Conservation (phyloP, 2,797 vertebrate species). For the Eulemur albifrons region DNA sequence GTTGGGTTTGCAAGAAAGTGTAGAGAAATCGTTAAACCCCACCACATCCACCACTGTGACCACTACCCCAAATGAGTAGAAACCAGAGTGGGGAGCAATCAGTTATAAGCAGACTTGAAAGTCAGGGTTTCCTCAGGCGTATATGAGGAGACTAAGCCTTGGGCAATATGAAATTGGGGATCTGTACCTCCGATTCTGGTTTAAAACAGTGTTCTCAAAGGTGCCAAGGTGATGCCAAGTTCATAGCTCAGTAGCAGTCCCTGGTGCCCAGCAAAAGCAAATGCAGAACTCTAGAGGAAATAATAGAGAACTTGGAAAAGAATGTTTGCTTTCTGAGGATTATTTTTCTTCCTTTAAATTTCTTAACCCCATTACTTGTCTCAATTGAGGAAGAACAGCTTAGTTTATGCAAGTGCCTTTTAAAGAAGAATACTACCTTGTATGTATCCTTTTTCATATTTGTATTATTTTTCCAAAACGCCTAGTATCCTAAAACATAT, state of each 20-base stretch:
- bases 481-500: neutral
- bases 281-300: neutral
- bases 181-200: neutral
- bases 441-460: neutral
- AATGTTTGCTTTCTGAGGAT: neutral
- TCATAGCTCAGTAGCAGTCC: neutral
- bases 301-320: neutral
- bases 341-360: neutral
- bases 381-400: neutral
- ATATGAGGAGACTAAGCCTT: neutral
- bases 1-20: neutral
- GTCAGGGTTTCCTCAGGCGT: rapidly evolving
- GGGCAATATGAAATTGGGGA: neutral
- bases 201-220: neutral
- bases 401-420: neutral
- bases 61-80: neutral
- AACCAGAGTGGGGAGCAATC: neutral
- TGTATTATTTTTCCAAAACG: neutral
- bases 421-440: neutral
- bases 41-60: neutral
- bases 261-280: neutral
- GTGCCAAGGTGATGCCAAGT: neutral
- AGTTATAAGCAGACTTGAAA: neutral
- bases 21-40: neutral
- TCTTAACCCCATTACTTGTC: neutral